Base-by-base conservation (phyloP, 2,888 invertebrate genomes). In the Pteria penguin region DNA sequence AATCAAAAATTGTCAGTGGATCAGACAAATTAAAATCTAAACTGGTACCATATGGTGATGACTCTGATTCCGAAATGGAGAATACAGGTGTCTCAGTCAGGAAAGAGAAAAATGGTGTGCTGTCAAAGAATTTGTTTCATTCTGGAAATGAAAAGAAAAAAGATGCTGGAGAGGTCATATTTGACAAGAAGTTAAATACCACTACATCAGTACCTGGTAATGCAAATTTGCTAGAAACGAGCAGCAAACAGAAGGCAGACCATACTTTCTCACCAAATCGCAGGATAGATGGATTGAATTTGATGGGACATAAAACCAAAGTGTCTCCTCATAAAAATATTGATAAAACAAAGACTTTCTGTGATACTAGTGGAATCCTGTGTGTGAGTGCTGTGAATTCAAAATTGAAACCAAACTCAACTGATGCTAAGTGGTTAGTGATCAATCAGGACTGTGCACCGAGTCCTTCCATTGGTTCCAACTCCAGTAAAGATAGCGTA, bases 1-100 rank as follows among this genome's bases (percentile, higher is more conserved):
- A 86, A 65, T 82, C 81, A 26, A 87, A 86, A 69, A 81, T 87
- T 31, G 77, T 87, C 4, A 87, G 84, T 70, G 80, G 78, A 66
- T 72, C 73, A n/a, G 83, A 80, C n/a, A 77, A 77, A n/a, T 76
- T 78, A 55, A 81, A 81, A 27, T 75, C 81, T 5, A 75, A 81
- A 57, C 81, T 92, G 52, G 92, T 92, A 74, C 92, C 92, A 32
- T 92, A 92, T 78, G 86, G 87, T 11, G 88, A 87, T 77, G 91
- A 91, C 73, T 90, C 90, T n/a, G 87, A 88, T n/a, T 88, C 89
- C n/a, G 89, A 88, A 36, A 80, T 79, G 31, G 85, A 87, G 60
- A 66, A 11, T 4, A 54, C 31, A 1, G 55, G 32, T n/a, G 29
- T 45, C 29, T n/a, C n/a, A 32, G 68, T 22, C 22, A 5, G 14